phyloP scores from a whole-genome alignment of 2,113 vertebrate genomes.

The Mohoua ochrocephala region DNA sequence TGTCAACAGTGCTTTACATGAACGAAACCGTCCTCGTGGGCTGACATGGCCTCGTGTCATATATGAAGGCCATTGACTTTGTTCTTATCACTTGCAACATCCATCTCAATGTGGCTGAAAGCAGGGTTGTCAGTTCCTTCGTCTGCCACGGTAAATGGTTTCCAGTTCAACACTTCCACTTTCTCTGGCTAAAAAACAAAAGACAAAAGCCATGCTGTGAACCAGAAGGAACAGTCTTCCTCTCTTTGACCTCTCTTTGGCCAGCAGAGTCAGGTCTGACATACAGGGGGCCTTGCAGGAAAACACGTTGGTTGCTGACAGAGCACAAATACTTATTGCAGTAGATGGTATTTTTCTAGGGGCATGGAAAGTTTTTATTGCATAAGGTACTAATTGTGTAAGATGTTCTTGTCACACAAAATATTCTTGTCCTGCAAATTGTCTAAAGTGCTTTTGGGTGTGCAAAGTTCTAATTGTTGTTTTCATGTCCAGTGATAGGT shows the following conservation, averaged over 20 bases:
- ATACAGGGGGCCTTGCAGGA: background rate
- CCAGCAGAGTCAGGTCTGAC: background rate
- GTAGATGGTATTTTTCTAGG: background rate
- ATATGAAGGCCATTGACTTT: slow-evolving; percentile 53
- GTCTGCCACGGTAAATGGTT: background rate
- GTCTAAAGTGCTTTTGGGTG: background rate
- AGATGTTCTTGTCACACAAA: background rate
- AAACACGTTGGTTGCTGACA: background rate
- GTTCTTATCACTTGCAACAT: slow-evolving; percentile 19
- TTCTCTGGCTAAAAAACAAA: slow-evolving; percentile 59
- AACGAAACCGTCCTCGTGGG: background rate
- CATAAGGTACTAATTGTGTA: background rate
- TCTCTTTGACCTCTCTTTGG: background rate
- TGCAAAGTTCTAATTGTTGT: background rate
- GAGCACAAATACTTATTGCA: background rate
- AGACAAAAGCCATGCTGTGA: background rate
- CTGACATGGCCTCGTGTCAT: background rate
- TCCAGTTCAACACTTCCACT: slow-evolving; percentile 48
- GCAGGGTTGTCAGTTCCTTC: slow-evolving; percentile 75
- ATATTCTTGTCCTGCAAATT: background rate
- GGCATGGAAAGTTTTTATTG: background rate
- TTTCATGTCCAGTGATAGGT: background rate
- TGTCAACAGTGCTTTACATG: background rate
- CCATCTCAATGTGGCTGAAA: slow-evolving; percentile 75
- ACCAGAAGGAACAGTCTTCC: background rate